These are phyloP conservation scores for Dufourea novaeangliae DNA, from an alignment of 1,140 invertebrate species.

Conservation along the genomic window DNA sequence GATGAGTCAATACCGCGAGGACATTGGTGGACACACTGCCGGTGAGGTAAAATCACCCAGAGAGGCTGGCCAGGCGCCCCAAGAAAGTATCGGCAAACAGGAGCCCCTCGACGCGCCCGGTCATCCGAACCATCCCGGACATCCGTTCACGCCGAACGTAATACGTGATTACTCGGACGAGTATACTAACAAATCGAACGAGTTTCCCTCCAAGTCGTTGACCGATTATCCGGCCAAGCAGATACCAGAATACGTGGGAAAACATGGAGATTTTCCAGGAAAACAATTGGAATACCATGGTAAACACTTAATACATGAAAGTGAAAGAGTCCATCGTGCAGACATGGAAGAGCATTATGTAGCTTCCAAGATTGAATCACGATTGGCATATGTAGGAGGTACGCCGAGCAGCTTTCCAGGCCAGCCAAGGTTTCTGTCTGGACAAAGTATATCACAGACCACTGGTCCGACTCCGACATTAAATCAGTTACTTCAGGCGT, in stretches of 20 bases:
- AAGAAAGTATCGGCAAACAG: conserved; percentile 74
- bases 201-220: conserved; percentile 67
- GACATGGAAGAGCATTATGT: conserved; percentile 78
- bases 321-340: conserved; percentile 66
- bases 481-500: conserved; percentile 92
- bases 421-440: conserved; percentile 83
- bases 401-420: conserved; percentile 67
- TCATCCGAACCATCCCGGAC: conserved; percentile 68
- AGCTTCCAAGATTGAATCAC: conserved; percentile 74
- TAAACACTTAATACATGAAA: conserved; percentile 71
- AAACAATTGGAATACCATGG: conserved; percentile 71
- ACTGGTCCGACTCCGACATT: conserved; percentile 94
- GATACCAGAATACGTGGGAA: conserved; percentile 62
- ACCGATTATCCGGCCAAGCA: conserved; percentile 71
- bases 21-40: conserved; percentile 78
- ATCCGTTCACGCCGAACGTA: conserved; percentile 70
- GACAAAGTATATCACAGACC: conserved; percentile 87
- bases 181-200: conserved; percentile 69
- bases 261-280: conserved; percentile 62
- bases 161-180: conserved; percentile 73
- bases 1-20: conserved; percentile 83
- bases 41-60: conserved; percentile 79
- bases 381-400: conserved; percentile 55
- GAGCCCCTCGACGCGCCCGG: conserved; percentile 74
- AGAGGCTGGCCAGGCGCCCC: conserved; percentile 73